Base-by-base conservation (phyloP, 53 echinoderm and acorn worm species). In the Echinometra lucunter region DNA sequence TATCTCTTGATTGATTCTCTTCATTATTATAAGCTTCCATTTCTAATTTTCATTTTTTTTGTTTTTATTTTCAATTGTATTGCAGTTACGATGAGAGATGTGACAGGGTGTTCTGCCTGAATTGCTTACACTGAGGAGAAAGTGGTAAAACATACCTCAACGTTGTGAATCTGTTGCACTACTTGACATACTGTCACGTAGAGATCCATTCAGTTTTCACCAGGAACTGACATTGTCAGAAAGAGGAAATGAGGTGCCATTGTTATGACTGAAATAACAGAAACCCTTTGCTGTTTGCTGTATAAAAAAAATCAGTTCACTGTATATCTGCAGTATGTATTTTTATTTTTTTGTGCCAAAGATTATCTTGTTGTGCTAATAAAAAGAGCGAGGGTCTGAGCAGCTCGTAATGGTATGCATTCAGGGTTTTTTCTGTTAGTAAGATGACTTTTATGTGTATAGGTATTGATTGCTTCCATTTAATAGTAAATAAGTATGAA, bases 1-100 rank as follows among this genome's bases (percentile, higher is more conserved):
- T 63, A 21, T 15, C 17, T 63, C 19, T 63, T 4, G 3, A 63
- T 23, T 9, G 4, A 63, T 2, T 58, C 6, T 15, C 4, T 63
- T 53, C 53, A 53, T 53, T 13, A 19, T 4, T 63, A 63, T 12
- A 63, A 19, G 63, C 63, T 21, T 63, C 17, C 19, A 63, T 63
- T 63, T 63, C 0, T 21, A 53, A 4, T 53, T 53, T 53, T 9
- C 5, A 53, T 6, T 49, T 90, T n/a, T 57, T 57, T 90, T 38
- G 23, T 91, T 27, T 40, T 6, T n/a, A n/a, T n/a, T 70, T 44
- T 72, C 15, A 56, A 18, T 27, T 11, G 34, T 49, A 55, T 57
- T 37, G 27, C 81, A 93, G 93, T 57, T 93, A 93, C 57, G 93
- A 93, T 38, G 93, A 93, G 60, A 75, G 93, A 80, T 93, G 93